Evolutionary conservation across 2,797 vertebrate species (phyloP).

Genomic region (Clarias fuscus): DNA sequence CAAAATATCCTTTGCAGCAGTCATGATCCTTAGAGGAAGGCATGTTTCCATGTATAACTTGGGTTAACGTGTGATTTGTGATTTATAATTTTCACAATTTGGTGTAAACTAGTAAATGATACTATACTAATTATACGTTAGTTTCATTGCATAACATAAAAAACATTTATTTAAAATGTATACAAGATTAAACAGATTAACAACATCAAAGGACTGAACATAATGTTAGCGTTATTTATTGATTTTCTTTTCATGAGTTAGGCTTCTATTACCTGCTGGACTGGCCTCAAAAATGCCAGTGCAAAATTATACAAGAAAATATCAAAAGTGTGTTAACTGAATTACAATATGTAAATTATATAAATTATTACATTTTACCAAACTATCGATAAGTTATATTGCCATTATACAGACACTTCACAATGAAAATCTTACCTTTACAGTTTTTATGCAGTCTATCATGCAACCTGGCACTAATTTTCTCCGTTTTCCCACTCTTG

Average conservation of each 20-base stretch:
- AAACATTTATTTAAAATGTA: neutral
- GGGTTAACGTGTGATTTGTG: neutral
- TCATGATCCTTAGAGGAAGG: slow-evolving; percentile 71
- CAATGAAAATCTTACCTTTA: slow-evolving; percentile 58
- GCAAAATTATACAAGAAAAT: neutral
- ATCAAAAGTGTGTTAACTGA: neutral
- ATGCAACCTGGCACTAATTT: slow-evolving; percentile 63
- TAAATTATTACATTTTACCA: neutral
- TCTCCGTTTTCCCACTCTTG: slow-evolving; percentile 55
- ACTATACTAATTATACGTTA: neutral
- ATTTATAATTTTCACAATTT: neutral
- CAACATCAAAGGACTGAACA: neutral
- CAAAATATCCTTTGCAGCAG: slow-evolving; percentile 90
- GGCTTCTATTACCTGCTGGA: neutral
- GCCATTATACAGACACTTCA: neutral
- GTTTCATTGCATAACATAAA: too few relatives aligned
- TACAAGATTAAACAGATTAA: neutral
- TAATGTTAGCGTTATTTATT: neutral
- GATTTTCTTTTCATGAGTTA: neutral
- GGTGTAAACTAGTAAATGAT: neutral
- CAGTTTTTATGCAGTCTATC: slow-evolving; percentile 65
- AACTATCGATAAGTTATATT: neutral
- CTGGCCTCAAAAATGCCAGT: neutral
- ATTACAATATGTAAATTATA: neutral
- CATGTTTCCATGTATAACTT: neutral